Conservation (phyloP, 2,113 vertebrate genomes). For the Pollachius pollachius region DNA sequence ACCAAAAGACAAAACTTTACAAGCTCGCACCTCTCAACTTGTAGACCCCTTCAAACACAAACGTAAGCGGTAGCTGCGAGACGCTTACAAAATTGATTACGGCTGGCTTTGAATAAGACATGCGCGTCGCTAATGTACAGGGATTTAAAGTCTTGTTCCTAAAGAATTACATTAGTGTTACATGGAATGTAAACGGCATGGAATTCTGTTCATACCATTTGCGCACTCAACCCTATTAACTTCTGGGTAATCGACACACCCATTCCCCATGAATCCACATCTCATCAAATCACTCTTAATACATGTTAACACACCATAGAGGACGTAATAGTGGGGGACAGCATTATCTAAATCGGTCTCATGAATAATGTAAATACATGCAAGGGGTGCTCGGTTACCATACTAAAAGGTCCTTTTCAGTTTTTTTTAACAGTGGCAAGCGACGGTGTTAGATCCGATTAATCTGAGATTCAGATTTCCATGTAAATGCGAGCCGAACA, state of each 20-base stretch:
- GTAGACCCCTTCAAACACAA: background rate
- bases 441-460: conserved; percentile 43
- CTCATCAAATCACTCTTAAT: conserved; percentile 66
- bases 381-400: conserved; percentile 42
- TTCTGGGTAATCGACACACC: conserved; percentile 53
- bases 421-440: conserved; percentile 35
- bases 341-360: conserved; percentile 63
- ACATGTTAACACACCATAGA: conserved; percentile 67
- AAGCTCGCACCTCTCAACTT: background rate
- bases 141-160: conserved; percentile 48
- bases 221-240: conserved; percentile 62
- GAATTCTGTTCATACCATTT: conserved; percentile 56
- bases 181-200: conserved; percentile 50
- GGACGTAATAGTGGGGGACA: conserved; percentile 56
- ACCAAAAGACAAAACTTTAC: background rate
- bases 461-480: conserved; percentile 41
- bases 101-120: conserved; percentile 33
- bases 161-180: conserved; percentile 57
- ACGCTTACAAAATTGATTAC: conserved; percentile 2
- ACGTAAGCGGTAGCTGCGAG: background rate
- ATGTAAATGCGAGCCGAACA: conserved; percentile 31
- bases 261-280: conserved; percentile 56
- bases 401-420: conserved; percentile 46
- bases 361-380: conserved; percentile 67
- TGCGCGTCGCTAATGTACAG: conserved; percentile 21